Conservation (phyloP, 1,140 invertebrate genomes). For the Aphaenogaster ashmeadi region DNA sequence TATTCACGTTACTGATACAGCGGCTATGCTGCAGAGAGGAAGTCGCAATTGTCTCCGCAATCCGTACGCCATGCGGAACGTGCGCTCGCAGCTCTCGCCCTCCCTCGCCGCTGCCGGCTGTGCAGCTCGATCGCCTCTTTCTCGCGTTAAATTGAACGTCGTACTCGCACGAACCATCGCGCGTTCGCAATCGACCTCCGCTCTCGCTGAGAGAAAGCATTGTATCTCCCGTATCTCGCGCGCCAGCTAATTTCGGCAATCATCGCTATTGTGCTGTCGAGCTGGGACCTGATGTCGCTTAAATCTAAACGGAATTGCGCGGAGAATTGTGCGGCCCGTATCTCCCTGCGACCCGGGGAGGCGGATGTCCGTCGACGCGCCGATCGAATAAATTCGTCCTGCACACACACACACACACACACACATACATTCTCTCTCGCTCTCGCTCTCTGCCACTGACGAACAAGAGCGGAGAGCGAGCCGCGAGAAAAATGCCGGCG, state of each 20-base stretch:
- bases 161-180: background rate
- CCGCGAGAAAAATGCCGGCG: constrained; percentile 50
- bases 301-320: constrained; percentile 71
- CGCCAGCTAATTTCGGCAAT: constrained; percentile 81
- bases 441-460: background rate
- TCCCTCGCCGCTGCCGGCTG: background rate
- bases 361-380: constrained; percentile 42
- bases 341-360: constrained; percentile 23
- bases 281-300: constrained; percentile 68
- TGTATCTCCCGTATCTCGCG: constrained; percentile 62
- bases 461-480: background rate
- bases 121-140: constrained; percentile 22
- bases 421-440: too few species aligned
- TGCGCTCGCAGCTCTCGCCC: constrained; percentile 25
- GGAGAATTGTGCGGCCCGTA: background rate
- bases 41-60: constrained; percentile 79
- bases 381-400: constrained; percentile 45
- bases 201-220: constrained; percentile 25
- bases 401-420: too few species aligned
- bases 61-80: constrained; percentile 65
- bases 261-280: constrained; percentile 76
- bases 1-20: constrained; percentile 55
- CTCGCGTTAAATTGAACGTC: constrained; percentile 3
- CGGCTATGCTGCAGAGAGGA: constrained; percentile 70
- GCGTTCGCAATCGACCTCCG: constrained; percentile 33